These are phyloP conservation scores for Scomber scombrus DNA, from an alignment of 2,113 vertebrate species.

Conservation along the genomic window DNA sequence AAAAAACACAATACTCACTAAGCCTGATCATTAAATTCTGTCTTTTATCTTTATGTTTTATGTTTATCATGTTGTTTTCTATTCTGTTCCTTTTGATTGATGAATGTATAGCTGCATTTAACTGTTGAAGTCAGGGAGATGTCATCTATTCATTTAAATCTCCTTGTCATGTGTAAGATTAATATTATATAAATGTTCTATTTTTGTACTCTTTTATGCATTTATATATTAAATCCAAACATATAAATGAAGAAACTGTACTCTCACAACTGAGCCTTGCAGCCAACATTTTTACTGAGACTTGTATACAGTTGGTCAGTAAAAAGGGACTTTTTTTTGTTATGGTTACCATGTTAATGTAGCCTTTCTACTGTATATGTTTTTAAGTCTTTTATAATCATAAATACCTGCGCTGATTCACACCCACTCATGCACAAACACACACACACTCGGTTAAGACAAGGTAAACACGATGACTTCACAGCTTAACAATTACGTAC, in stretches of 20 bases:
- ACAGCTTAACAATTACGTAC: slow-evolving; percentile 12
- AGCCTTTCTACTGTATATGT: slow-evolving; percentile 24
- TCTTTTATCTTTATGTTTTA: slow-evolving; percentile 24
- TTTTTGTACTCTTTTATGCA: slow-evolving; percentile 82
- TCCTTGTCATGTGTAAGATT: slow-evolving; percentile 67
- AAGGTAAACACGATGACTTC: no score
- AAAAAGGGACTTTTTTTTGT: slow-evolving; percentile 21
- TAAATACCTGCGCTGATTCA: neutral
- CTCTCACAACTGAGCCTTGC: slow-evolving; percentile 59
- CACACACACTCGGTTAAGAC: neutral
- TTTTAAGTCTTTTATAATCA: neutral
- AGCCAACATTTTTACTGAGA: slow-evolving; percentile 45
- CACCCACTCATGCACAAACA: neutral
- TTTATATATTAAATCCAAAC: slow-evolving; percentile 68
- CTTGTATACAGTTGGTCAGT: slow-evolving; percentile 34
- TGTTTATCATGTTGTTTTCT: slow-evolving; percentile 33
- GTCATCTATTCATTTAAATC: slow-evolving; percentile 36
- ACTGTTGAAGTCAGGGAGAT: slow-evolving; percentile 33
- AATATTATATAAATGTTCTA: slow-evolving; percentile 80
- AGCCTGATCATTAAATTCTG: slow-evolving; percentile 55
- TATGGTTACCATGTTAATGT: slow-evolving; percentile 19
- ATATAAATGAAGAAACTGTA: slow-evolving; percentile 73
- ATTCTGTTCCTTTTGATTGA: slow-evolving; percentile 29
- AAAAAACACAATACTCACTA: slow-evolving; percentile 19
- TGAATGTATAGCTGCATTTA: slow-evolving; percentile 63